Conservation (phyloP, 2,113 vertebrate species). For the Mustela nigripes region DNA sequence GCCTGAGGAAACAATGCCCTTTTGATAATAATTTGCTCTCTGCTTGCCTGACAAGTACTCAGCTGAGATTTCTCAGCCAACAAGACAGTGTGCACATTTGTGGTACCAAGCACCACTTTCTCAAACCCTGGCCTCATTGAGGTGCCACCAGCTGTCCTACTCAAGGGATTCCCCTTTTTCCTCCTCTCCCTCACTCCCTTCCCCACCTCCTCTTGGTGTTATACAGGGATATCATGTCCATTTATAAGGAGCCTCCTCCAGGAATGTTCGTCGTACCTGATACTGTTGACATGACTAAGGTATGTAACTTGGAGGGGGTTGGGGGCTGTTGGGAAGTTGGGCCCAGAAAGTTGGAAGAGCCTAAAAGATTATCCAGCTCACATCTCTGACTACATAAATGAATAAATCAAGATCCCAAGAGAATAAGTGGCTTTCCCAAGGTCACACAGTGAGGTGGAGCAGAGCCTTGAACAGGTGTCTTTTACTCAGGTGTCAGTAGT, state of each 20-base stretch:
- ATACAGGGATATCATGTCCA: constrained; percentile 98
- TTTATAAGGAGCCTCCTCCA: constrained; percentile 99
- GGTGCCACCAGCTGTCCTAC: constrained; percentile 24
- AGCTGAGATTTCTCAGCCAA: constrained; percentile 69
- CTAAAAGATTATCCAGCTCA: constrained; percentile 16
- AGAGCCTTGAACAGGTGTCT: neutral
- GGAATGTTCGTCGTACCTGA: constrained; percentile 99
- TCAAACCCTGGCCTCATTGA: constrained; percentile 41
- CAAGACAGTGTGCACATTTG: constrained; percentile 39
- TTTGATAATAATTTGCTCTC: constrained; percentile 78
- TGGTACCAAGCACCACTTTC: constrained; percentile 78
- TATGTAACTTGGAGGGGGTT: constrained; percentile 82
- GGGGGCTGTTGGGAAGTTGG: constrained; percentile 29
- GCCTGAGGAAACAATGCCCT: constrained; percentile 72
- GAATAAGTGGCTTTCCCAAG: neutral
- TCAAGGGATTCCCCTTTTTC: constrained; percentile 46
- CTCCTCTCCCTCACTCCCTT: constrained; percentile 68
- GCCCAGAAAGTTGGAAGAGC: constrained; percentile 34
- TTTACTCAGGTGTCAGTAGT: neutral
- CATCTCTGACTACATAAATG: neutral
- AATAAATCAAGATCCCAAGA: constrained; percentile 28
- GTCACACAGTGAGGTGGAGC: neutral
- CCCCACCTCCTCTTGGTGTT: constrained; percentile 76
- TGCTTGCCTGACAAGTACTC: constrained; percentile 70
- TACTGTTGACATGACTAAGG: constrained; percentile 99